phyloP scores from a whole-genome alignment of 2,113 vertebrate genomes.

The Corynorhinus townsendii region DNA sequence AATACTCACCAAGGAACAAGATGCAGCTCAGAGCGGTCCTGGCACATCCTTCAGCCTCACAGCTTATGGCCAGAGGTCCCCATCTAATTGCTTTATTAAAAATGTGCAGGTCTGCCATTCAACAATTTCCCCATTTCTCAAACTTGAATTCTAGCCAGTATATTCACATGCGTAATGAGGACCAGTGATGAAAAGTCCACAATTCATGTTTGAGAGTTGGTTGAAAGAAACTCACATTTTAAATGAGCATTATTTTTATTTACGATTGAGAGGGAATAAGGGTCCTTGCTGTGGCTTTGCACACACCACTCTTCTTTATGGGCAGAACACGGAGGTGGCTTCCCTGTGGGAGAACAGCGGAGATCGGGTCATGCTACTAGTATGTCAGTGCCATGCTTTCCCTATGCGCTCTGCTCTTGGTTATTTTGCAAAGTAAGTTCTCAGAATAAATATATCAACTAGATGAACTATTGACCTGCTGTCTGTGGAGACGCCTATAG shows the following conservation, averaged over 20 bases:
- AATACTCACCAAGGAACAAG: background rate
- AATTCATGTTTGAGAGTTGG: background rate
- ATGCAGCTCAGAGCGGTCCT: too few relatives aligned
- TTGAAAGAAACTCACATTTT: background rate
- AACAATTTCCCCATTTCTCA: background rate
- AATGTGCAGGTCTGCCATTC: background rate
- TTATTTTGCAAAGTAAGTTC: background rate
- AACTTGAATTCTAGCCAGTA: background rate
- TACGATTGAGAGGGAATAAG: background rate
- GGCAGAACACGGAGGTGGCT: background rate
- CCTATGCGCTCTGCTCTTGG: background rate
- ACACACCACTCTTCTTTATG: background rate
- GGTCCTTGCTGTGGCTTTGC: background rate
- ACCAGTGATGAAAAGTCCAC: background rate
- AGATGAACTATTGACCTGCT: background rate
- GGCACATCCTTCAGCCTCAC: too few relatives aligned
- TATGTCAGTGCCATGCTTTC: background rate
- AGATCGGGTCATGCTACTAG: background rate
- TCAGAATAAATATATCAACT: background rate
- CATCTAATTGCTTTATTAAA: background rate
- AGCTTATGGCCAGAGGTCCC: background rate
- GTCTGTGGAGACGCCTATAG: background rate
- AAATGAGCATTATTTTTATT: background rate
- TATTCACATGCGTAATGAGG: background rate
- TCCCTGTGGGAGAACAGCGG: background rate